These are phyloP conservation scores for Camelus bactrianus DNA, from an alignment of 2,113 vertebrate species.

Conservation along the genomic window DNA sequence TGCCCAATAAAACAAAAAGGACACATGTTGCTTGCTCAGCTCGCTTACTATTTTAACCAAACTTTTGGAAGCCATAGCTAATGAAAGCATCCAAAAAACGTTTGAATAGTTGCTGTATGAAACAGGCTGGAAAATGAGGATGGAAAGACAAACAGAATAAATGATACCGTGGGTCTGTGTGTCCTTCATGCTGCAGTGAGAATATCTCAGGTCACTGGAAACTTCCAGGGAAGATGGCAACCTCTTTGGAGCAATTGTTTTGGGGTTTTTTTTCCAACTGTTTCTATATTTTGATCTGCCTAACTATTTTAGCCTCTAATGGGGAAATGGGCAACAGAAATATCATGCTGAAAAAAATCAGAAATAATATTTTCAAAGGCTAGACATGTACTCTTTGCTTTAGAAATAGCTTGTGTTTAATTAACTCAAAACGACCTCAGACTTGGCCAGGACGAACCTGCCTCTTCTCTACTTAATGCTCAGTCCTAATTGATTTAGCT, in stretches of 20 bases:
- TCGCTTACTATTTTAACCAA: conserved; percentile 67
- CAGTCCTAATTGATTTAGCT: background rate
- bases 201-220: background rate
- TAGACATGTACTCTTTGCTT: background rate
- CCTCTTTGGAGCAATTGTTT: background rate
- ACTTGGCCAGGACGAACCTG: background rate
- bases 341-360: background rate
- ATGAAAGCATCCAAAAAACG: background rate
- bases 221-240: background rate
- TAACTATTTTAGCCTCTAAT: background rate
- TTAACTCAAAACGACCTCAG: conserved; percentile 11
- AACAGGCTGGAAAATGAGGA: conserved; percentile 58
- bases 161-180: background rate
- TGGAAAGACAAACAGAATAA: conserved; percentile 31
- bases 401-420: background rate
- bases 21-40: conserved; percentile 53
- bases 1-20: conserved; percentile 47
- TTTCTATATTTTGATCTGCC: background rate
- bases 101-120: conserved; percentile 52
- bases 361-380: background rate
- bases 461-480: background rate
- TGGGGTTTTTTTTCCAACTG: background rate
- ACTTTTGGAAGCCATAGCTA: conserved; percentile 56
- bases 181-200: background rate
- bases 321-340: background rate